Evolutionary conservation across 1,140 invertebrate genomes (phyloP), one percentile per base, ranked within the genome.

Genomic region (Heliothis subflexa): DNA sequence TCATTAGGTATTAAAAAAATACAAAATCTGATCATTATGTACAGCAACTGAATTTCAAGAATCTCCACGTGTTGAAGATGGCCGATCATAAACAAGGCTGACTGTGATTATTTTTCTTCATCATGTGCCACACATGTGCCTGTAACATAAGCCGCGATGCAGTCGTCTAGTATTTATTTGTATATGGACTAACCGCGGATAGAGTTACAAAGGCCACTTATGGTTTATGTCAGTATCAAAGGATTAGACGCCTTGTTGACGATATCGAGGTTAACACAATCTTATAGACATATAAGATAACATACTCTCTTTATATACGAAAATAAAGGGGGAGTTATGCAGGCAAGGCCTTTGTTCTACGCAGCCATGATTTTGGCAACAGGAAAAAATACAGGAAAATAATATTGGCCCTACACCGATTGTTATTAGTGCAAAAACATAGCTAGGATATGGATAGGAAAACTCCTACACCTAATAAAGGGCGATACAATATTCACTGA

Each of bases 401-500:
- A 66, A 66, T 47, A 40, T 16, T 33, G 50, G 4, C n/a, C 28
- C 12, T 52, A 57, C 52, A 52, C 12, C 12, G 47, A 7, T 55
- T 71, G 68, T 18, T 66, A 66, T 11, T 68, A 68, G 13, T 52
- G 18, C 13, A 28, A 70, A 71, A 55, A 55, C 21, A 55, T 70
- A 28, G 50, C 13, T 45, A 25, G 33, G 57, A 49, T 61, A 59
- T 40, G 59, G 47, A 75, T 21, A 64, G 73, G 59, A 52, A 75
- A 75, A 75, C 73, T 62, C 72, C n/a, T 47, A 62, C 47, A 64
- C 47, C 47, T 64, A 75, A 75, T 64, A 62, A 75, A 50, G 73
- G 73, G 73, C 57, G 40, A 73, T 73, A 75, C 47, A 75, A 75
- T 62, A 75, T 45, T 75, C 73, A 75, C 12, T 75, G 73, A 62